Conservation (phyloP, 2,113 vertebrate species). For the Bombycilla garrulus region DNA sequence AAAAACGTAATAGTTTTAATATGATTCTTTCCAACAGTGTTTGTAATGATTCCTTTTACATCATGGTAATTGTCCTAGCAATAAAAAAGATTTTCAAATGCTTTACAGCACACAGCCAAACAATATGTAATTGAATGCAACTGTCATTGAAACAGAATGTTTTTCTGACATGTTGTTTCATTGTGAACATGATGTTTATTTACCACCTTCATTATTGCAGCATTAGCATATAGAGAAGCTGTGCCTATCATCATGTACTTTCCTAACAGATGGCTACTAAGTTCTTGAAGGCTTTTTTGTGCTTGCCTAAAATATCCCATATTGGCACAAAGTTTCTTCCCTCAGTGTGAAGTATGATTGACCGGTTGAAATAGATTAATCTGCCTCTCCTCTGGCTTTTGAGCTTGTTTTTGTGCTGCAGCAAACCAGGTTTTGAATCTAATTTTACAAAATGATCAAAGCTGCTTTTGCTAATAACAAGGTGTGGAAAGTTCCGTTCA, state of each 20-base stretch:
- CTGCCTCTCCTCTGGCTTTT: neutral
- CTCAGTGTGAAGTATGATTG: neutral
- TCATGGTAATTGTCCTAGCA: neutral
- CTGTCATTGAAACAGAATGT: neutral
- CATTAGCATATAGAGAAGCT: constrained; percentile 24
- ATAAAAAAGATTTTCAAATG: neutral
- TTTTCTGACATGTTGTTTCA: constrained; percentile 47
- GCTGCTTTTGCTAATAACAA: neutral
- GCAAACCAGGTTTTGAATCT: neutral
- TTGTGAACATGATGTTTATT: constrained; percentile 34
- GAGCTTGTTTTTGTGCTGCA: neutral
- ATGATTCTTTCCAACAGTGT: accelerated
- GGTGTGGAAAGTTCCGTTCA: neutral
- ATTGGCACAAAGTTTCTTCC: constrained; percentile 12
- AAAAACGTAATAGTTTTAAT: neutral
- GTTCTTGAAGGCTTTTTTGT: constrained; percentile 31
- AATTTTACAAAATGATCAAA: neutral
- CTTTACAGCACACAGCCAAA: neutral
- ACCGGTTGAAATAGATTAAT: neutral
- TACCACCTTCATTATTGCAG: constrained; percentile 18
- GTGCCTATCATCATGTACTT: constrained; percentile 14
- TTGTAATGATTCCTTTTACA: neutral
- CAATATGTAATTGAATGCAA: neutral
- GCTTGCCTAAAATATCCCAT: constrained; percentile 2
- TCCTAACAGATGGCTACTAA: constrained; percentile 37